Percentiles rank a stretch among this genome's conserved stretches.
Conservation (phyloP, 2,888 invertebrate species). For the Xanthia togata region DNA sequence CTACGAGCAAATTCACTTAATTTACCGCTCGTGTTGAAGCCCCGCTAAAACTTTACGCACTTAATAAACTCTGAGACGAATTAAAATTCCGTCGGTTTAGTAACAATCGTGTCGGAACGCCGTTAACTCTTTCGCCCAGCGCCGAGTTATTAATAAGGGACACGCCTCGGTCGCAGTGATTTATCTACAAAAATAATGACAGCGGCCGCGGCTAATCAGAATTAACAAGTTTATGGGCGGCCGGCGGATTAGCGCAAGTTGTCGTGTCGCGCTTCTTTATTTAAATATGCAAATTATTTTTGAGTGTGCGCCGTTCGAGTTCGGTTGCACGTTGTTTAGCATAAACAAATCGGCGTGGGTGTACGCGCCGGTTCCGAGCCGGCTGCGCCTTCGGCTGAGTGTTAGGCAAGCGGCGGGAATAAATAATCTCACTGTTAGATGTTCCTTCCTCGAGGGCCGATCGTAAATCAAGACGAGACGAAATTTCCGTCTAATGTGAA, state of each 20-base stretch:
- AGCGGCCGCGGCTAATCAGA: slow-evolving; percentile 76
- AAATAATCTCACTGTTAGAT: slow-evolving; percentile 85
- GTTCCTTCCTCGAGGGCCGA: slow-evolving; percentile 78
- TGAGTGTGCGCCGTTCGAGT: slow-evolving; percentile 79
- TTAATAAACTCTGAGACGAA: slow-evolving; percentile 88
- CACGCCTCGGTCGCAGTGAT: slow-evolving; percentile 80
- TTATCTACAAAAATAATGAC: slow-evolving; percentile 82
- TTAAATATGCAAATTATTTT: slow-evolving; percentile 86
- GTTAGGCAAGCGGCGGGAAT: slow-evolving; percentile 80
- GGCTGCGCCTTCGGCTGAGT: slow-evolving; percentile 62
- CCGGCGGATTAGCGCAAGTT: slow-evolving; percentile 73
- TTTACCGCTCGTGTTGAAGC: slow-evolving; percentile 82
- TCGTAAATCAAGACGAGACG: slow-evolving; percentile 85
- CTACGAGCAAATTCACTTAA: slow-evolving; percentile 86
- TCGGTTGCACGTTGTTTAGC: slow-evolving; percentile 83
- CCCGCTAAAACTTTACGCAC: slow-evolving; percentile 89
- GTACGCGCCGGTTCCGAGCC: slow-evolving; percentile 35
- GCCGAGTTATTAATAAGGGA: slow-evolving; percentile 84
- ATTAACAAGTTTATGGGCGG: slow-evolving; percentile 78
- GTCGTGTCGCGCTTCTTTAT: slow-evolving; percentile 77
- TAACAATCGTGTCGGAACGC: slow-evolving; percentile 87
- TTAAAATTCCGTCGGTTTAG: slow-evolving; percentile 89
- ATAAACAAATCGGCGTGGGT: slow-evolving; percentile 82
- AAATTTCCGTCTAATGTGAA: slow-evolving; percentile 85
- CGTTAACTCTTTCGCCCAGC: slow-evolving; percentile 83